Percentiles rank a stretch among this genome's conserved stretches.
Evolutionary conservation across 2,797 vertebrate genomes (phyloP).

Genomic region (Urosaurus nigricauda): DNA sequence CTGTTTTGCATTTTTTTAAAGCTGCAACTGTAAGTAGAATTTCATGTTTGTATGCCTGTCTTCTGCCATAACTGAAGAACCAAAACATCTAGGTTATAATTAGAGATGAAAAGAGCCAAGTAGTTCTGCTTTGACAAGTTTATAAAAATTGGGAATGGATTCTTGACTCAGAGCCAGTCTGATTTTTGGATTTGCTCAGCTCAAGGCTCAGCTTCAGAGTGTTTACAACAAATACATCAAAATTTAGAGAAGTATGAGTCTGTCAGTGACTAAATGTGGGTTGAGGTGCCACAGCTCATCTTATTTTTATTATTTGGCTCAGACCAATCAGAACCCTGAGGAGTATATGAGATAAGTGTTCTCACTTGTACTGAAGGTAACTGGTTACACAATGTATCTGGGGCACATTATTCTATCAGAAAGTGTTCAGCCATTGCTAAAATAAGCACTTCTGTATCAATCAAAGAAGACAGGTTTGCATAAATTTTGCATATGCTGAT

Average conservation of each 20-base stretch:
- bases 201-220: not conserved
- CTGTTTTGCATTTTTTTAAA: not conserved
- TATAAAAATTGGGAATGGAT: not conserved
- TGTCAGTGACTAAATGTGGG: not conserved
- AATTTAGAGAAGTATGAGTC: not conserved
- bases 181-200: not conserved
- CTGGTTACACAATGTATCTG: not conserved
- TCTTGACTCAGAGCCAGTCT: not conserved
- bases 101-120: not conserved
- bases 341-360: not conserved
- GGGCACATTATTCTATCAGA: not conserved
- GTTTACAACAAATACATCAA: not conserved
- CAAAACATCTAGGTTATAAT: not conserved
- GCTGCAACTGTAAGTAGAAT: slow-evolving; percentile 8
- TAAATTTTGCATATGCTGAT: not conserved
- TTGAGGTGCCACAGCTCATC: not conserved
- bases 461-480: not conserved
- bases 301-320: not conserved
- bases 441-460: not conserved
- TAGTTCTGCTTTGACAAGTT: not conserved
- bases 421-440: not conserved
- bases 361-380: not conserved
- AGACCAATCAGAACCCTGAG: not conserved
- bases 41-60: not conserved
- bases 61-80: not conserved